Percentiles rank a stretch among this genome's conserved stretches.
phyloP scores from a whole-genome alignment of 2,113 vertebrate genomes.

The western clawed frog (Xenopus tropicalis) region UCB_Xtro_10.0 CM004443.2:138711501-138712000 shows the following conservation, averaged over 20 bases:
- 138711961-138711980: too few species aligned
- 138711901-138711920: too few species aligned
- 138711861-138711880: too few species aligned
- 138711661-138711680: conserved; percentile 21
- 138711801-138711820: too few species aligned
- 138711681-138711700: conserved; percentile 12
- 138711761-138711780: neutral
- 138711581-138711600: neutral
- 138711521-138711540: neutral
- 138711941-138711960: too few species aligned
- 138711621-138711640: conserved; percentile 23
- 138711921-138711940: too few species aligned
- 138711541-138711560: neutral
- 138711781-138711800: too few species aligned
- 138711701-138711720: conserved; percentile 22
- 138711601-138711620: neutral
- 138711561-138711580: neutral
- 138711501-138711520: too few species aligned
- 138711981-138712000: too few species aligned
- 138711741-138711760: conserved; percentile 28
- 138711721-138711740: neutral
- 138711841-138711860: too few species aligned
- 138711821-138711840: too few species aligned
- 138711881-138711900: too few species aligned
- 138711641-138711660: conserved; percentile 6